Base-by-base conservation (phyloP, 2,888 invertebrate genomes). In the Meliscaeva auricollis region DNA sequence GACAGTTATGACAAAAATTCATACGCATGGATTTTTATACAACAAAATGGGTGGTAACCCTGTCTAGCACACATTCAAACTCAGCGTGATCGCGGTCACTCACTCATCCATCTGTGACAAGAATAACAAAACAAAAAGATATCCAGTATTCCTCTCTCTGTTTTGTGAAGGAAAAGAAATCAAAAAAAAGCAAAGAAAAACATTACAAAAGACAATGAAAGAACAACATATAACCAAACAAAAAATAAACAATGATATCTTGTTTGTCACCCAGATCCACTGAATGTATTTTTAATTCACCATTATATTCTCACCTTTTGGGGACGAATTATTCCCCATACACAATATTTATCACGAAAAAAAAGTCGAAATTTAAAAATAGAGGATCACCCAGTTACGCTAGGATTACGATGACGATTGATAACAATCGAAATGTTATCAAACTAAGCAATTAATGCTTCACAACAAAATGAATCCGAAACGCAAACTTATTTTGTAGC, bases 81-180 rank as follows among this genome's bases (percentile, higher is more conserved):
- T 15, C 26, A 46, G 8, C 44, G 46, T 44, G 64, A 76, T 72
- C 66, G 77, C 54, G 69, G 84, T 70, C 74, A 52, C 64, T 79
- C 83, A 50, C 69, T 79, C 56, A 35, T 32, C 68, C 41, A 41
- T 79, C 58, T 46, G 38, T n/a, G 60, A 75, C 32, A 50, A 46
- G 15, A 75, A 68, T 52, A 50, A 81, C 32, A 50, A 78, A 62
- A 72, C 30, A 38, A 72, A 35, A 48, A 68, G 66, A 76, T 64
- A 60, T 44, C 48, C 66, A 56, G 66, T 75, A 56, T 13, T 13
- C 32, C 41, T 11, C 35, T n/a, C 13, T 32, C 22, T 32, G 3
- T 35, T 32, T 22, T n/a, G 8, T 20, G n/a, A n/a, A n/a, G n/a
- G n/a, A n/a, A n/a, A n/a, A n/a, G n/a, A 52, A 30, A 38, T 9